Percentiles rank a stretch among this genome's conserved stretches.
phyloP scores from a whole-genome alignment of 2,888 invertebrate genomes.

The Anagyrus pseudococci region DNA sequence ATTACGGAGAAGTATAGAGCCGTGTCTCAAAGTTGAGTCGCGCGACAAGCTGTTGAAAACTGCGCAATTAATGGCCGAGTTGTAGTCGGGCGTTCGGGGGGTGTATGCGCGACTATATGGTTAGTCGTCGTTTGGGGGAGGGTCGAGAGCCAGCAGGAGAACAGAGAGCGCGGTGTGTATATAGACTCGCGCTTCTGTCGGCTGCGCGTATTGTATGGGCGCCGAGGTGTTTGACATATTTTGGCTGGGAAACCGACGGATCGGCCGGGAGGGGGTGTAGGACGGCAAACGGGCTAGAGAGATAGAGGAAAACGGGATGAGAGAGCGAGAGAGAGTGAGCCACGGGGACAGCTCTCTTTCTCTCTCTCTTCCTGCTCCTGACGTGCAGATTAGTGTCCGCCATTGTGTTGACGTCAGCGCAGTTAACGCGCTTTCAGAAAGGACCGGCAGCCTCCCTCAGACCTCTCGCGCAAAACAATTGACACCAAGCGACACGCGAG shows the following conservation, averaged over 20 bases:
- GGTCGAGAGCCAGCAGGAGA: neutral
- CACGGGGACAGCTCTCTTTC: conserved; percentile 45
- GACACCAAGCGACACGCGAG: conserved; percentile 34
- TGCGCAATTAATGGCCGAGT: conserved; percentile 32
- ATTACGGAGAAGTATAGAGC: no score
- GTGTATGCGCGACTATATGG: neutral
- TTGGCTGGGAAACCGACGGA: conserved; percentile 59
- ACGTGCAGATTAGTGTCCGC: conserved; percentile 63
- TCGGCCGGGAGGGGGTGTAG: conserved; percentile 44
- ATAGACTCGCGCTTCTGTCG: no score
- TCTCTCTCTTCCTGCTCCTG: conserved; percentile 52
- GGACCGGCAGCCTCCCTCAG: neutral
- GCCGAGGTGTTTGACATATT: conserved; percentile 58
- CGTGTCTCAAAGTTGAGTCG: no score
- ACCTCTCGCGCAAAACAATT: conserved; percentile 42
- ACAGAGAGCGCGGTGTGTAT: no score
- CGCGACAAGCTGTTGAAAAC: conserved; percentile 24
- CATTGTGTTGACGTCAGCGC: conserved; percentile 61
- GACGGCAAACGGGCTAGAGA: neutral
- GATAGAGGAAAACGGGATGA: conserved; percentile 16
- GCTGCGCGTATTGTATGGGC: neutral
- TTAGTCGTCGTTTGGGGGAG: neutral
- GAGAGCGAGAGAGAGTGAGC: conserved; percentile 36
- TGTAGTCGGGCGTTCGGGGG: neutral
- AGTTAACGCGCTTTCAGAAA: conserved; percentile 52